phyloP scores from a whole-genome alignment of 2,888 invertebrate genomes.

The Spisula solida region DNA sequence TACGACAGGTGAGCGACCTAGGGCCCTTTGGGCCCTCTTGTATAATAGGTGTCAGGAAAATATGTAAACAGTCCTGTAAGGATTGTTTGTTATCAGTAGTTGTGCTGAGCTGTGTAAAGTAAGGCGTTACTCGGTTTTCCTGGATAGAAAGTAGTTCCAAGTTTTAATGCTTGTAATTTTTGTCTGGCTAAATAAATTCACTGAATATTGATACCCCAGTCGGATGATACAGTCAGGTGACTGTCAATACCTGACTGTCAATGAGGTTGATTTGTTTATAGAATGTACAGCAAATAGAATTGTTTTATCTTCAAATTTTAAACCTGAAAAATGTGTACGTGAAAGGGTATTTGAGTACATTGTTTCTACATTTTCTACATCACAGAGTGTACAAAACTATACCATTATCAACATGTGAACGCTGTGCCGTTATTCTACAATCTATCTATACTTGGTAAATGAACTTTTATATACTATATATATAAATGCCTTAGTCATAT shows the following conservation, averaged over 20 bases:
- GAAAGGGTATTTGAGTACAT: no score
- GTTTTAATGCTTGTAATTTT: no score
- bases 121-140: no score
- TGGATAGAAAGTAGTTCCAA: no score
- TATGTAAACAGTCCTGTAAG: neutral
- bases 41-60: neutral
- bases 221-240: neutral
- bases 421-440: neutral
- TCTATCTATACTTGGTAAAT: slow-evolving; percentile 3
- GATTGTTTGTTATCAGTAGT: neutral
- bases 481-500: slow-evolving; percentile 13
- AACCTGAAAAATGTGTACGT: neutral
- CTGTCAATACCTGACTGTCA: no score
- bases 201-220: no score
- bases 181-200: no score
- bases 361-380: neutral
- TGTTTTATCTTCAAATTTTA: neutral
- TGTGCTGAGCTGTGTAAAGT: no score
- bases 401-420: neutral
- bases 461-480: neutral
- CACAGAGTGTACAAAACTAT: neutral
- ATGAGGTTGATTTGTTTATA: neutral
- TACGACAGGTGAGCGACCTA: no score
- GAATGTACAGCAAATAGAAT: neutral
- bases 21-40: no score